Evolutionary conservation across 2,797 vertebrate species (phyloP).

Genomic region (Sebastes itinus): DNA sequence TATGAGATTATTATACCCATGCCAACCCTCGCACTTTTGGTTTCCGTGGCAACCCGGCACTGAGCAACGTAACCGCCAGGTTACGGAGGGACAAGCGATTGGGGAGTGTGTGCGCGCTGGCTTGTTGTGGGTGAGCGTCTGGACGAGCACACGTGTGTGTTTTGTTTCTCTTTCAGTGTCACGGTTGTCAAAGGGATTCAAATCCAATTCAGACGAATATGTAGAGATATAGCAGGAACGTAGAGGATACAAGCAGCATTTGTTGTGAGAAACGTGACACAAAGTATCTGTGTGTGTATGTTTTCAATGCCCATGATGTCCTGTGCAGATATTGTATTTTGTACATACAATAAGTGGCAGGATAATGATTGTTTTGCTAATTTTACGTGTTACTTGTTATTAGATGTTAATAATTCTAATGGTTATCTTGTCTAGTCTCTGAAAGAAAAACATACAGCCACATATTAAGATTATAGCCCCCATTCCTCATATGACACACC

Average conservation of each 20-base stretch:
- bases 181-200: not conserved
- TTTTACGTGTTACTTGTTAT: not conserved
- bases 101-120: conserved; percentile 12
- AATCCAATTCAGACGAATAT: not conserved
- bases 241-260: not conserved
- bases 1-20: conserved; percentile 78
- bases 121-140: conserved; percentile 11
- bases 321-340: not conserved
- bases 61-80: conserved; percentile 57
- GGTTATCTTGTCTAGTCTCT: not conserved
- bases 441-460: not conserved
- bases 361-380: not conserved
- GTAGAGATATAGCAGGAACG: conserved; percentile 17
- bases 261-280: not conserved
- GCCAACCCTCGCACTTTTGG: conserved; percentile 74
- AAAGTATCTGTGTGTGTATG: not conserved
- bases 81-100: conserved; percentile 54
- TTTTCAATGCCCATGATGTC: not conserved
- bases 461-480: not conserved
- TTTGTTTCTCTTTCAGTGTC: not conserved
- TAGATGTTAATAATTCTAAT: not conserved
- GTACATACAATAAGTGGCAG: not conserved
- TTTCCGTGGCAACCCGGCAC: conserved; percentile 74
- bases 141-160: not conserved
- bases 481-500: not conserved